A percentile compares a stretch with the other conserved stretches of the same genome.
These are phyloP conservation scores for Orius laevigatus DNA, from an alignment of 1,140 invertebrate species.

Conservation along the genomic window DNA sequence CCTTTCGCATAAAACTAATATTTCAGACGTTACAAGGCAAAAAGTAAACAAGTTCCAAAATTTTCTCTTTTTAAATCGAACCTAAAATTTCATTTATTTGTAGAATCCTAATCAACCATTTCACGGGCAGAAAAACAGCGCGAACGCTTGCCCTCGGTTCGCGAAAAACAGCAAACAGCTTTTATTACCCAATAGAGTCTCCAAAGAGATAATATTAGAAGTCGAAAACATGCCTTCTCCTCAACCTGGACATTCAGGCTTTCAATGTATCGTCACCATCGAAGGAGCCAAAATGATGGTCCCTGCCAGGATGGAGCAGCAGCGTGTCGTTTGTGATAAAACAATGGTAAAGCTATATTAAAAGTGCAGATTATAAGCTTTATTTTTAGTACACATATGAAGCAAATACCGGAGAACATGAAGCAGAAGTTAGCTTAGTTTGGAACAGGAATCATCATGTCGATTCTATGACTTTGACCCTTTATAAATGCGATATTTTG, in stretches of 20 bases:
- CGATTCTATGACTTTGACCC: constrained; percentile 70
- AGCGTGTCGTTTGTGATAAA: constrained; percentile 75
- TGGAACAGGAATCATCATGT: constrained; percentile 88
- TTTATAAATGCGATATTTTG: constrained; percentile 89
- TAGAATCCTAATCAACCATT: constrained; percentile 54
- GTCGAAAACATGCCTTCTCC: constrained; percentile 80
- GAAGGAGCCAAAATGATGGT: constrained; percentile 78
- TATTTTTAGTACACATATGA: constrained; percentile 66
- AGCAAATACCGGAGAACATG: constrained; percentile 65
- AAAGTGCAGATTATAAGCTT: not conserved
- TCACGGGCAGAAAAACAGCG: constrained; percentile 51
- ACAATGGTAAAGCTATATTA: constrained; percentile 40
- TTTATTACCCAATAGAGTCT: constrained; percentile 71
- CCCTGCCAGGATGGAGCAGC: constrained; percentile 64
- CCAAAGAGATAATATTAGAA: constrained; percentile 72
- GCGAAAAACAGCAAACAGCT: constrained; percentile 43
- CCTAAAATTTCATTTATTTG: constrained; percentile 13
- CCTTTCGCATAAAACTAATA: too few relatives aligned
- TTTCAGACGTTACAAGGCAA: too few relatives aligned
- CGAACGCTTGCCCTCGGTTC: constrained; percentile 65
- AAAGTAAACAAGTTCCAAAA: too few relatives aligned
- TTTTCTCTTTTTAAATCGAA: too few relatives aligned
- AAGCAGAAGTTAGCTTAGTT: constrained; percentile 73
- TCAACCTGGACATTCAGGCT: constrained; percentile 67
- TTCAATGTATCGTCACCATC: constrained; percentile 80